These are phyloP conservation scores for Sebastes schlegelii DNA, from an alignment of 2,113 vertebrate genomes.

Conservation along the genomic window DNA sequence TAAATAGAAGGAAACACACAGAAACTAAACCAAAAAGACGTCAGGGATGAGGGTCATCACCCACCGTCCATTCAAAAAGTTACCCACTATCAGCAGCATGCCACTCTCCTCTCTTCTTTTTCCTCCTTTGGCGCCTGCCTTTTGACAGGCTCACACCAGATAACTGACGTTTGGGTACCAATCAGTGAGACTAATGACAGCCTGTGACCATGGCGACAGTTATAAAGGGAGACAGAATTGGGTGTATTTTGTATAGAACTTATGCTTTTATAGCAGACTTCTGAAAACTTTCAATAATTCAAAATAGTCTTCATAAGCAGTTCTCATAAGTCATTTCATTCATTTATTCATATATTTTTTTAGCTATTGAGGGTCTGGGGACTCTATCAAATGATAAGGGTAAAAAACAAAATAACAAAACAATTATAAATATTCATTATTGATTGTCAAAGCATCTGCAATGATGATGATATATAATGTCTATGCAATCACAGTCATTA, in stretches of 20 bases:
- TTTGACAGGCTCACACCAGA: not conserved
- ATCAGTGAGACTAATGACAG: constrained; percentile 5
- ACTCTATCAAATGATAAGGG: not conserved
- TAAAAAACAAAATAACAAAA: not conserved
- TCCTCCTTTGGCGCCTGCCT: not conserved
- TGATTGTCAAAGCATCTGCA: not conserved
- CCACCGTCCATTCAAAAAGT: not conserved
- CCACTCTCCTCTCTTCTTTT: not conserved
- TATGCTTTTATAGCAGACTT: not conserved
- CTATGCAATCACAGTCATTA: not conserved
- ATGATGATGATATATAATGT: not conserved
- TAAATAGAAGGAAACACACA: not conserved
- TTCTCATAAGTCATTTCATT: not conserved
- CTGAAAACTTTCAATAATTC: not conserved
- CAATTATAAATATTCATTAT: not conserved
- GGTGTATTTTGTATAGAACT: not conserved
- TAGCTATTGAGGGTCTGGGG: not conserved
- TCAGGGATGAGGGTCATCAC: not conserved
- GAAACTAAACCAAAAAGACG: not conserved
- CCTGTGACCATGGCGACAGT: not conserved
- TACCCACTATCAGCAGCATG: not conserved
- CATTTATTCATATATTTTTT: not conserved
- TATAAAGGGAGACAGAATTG: not conserved
- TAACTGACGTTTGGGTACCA: not conserved
- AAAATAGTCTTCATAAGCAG: not conserved